Conservation (phyloP, 1,140 invertebrate species). For the Intoshia linei region DNA sequence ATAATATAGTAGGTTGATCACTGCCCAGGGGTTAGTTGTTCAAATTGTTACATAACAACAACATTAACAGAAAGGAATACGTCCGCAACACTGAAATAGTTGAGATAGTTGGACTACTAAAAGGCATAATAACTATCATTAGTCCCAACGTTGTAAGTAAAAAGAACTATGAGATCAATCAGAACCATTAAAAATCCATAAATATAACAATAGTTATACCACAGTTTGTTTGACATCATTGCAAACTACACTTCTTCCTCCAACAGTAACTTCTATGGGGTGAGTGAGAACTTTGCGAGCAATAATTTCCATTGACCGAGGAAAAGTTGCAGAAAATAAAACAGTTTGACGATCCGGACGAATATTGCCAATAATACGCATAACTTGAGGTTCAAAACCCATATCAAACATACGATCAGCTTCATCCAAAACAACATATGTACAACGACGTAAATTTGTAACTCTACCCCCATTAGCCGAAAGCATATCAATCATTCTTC, state of each 20-base stretch:
- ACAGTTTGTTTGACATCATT: slow-evolving; percentile 88
- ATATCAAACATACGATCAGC: slow-evolving; percentile 99
- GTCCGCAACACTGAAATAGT: too few relatives aligned
- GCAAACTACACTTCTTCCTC: slow-evolving; percentile 76
- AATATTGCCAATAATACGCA: slow-evolving; percentile 83
- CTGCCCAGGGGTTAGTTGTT: too few relatives aligned
- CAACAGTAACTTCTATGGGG: slow-evolving; percentile 66
- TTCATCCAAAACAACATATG: slow-evolving; percentile 86
- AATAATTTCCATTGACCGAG: slow-evolving; percentile 85
- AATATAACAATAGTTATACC: too few relatives aligned
- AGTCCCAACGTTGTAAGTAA: too few relatives aligned
- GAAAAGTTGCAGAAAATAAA: slow-evolving; percentile 93
- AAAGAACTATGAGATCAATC: too few relatives aligned
- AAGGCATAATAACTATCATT: too few relatives aligned
- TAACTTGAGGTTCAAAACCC: slow-evolving; percentile 94
- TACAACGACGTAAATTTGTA: slow-evolving; percentile 68
- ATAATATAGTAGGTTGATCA: too few relatives aligned
- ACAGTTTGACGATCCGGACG: slow-evolving; percentile 83
- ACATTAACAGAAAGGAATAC: too few relatives aligned
- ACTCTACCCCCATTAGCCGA: slow-evolving; percentile 71
- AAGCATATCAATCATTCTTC: slow-evolving; percentile 97
- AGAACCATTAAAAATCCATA: too few relatives aligned
- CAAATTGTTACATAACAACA: too few relatives aligned
- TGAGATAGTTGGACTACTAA: too few relatives aligned
- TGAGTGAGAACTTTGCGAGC: slow-evolving; percentile 61